Conservation (phyloP, 2,113 vertebrate genomes). For the Crotalus helleri region DNA sequence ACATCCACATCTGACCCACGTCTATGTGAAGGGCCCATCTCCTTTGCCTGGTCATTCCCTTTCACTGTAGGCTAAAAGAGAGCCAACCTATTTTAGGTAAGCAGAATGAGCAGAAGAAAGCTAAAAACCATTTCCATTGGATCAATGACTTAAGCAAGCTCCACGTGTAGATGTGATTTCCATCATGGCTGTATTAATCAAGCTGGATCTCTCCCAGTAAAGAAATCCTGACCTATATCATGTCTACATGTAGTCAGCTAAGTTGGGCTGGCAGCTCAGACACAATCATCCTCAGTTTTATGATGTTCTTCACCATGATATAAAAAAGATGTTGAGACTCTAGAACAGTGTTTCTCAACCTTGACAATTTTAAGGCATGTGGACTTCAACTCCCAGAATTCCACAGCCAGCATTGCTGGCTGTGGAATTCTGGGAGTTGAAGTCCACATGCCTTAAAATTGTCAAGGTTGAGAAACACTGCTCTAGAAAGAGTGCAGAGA, state of each 20-base stretch:
- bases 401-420: too few species aligned
- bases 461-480: too few species aligned
- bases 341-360: too few species aligned
- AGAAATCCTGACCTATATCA: not conserved
- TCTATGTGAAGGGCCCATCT: not conserved
- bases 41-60: too few species aligned
- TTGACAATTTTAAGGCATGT: too few species aligned
- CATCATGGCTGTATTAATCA: too few species aligned
- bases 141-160: not conserved
- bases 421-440: too few species aligned
- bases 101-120: not conserved
- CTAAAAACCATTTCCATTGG: not conserved
- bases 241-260: not conserved
- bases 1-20: not conserved
- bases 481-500: too few species aligned
- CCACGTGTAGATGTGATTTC: not conserved
- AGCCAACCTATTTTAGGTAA: not conserved
- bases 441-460: too few species aligned
- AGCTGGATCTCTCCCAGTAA: not conserved
- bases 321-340: too few species aligned
- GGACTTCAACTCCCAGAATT: too few species aligned
- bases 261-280: too few species aligned
- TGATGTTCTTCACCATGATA: not conserved
- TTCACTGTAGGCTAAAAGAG: not conserved
- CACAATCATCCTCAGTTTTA: not conserved